Base-by-base conservation (phyloP, 1,140 invertebrate species). In the Anadara kagoshimensis region DNA sequence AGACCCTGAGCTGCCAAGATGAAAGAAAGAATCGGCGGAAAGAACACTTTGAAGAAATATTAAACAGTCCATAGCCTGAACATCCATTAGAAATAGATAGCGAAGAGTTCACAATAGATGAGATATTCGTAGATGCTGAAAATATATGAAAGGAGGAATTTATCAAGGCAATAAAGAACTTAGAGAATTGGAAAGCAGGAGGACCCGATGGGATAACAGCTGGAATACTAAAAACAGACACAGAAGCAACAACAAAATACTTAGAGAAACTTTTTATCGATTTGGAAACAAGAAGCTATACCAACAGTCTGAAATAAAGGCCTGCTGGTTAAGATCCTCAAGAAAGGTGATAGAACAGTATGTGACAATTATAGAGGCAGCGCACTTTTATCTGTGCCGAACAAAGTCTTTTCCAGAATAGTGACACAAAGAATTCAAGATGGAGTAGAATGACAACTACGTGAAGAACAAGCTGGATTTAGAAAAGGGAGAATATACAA, bases 41-140 rank as follows among this genome's bases (percentile, higher is more conserved):
- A 58, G 66, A 69, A 45, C 68, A 70, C 68, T 70, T 70, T 26
- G 44, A 70, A 43, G 47, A 70, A 22, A 26, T 63, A 62, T 26
- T 70, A 14, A 70, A 70, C 47, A 10, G 58, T 3, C 36, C 68
- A 62, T 12, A 62, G 53, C 58, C 58, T 5, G 45, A 49, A 29
- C 10, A 59, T 36, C 68, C 68, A 61, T 43, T 70, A 43, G 44
- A 49, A 47, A n/a, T n/a, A n/a, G n/a, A n/a, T n/a, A n/a, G n/a
- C n/a, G n/a, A n/a, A n/a, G n/a, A n/a, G n/a, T n/a, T n/a, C n/a
- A n/a, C n/a, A n/a, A n/a, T n/a, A n/a, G n/a, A n/a, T n/a, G n/a
- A n/a, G n/a, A n/a, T n/a, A n/a, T n/a, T n/a, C n/a, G n/a, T n/a
- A n/a, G n/a, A n/a, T n/a, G n/a, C n/a, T n/a, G n/a, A n/a, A n/a